Percentiles rank a stretch among this genome's conserved stretches.
These are phyloP conservation scores for Aspidiotus destructor DNA, from an alignment of 2,888 invertebrate genomes.

Conservation along the genomic window DNA sequence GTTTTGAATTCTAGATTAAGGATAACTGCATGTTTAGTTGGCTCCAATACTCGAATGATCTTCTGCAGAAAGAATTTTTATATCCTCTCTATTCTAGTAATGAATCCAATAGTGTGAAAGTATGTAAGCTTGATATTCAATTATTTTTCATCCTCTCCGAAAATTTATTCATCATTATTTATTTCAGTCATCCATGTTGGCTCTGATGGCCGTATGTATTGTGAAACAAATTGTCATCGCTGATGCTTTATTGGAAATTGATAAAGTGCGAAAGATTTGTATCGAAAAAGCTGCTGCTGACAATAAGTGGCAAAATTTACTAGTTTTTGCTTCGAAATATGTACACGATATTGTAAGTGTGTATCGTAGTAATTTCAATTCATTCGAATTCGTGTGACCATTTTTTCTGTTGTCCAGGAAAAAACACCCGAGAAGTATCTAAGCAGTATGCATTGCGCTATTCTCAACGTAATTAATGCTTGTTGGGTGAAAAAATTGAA, in stretches of 20 bases:
- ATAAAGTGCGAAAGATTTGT: slow-evolving; percentile 24
- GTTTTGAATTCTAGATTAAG: slow-evolving; percentile 10
- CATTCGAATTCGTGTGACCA: not conserved
- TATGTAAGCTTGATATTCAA: not conserved
- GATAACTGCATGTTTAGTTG: slow-evolving; percentile 30
- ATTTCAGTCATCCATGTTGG: slow-evolving; percentile 18
- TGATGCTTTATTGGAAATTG: slow-evolving; percentile 26
- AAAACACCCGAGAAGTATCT: slow-evolving; percentile 10
- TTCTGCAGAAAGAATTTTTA: slow-evolving; percentile 28
- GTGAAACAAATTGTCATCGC: slow-evolving; percentile 27
- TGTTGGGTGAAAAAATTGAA: slow-evolving; percentile 28
- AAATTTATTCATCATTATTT: not conserved
- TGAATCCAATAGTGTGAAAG: slow-evolving; percentile 22
- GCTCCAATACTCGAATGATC: slow-evolving; percentile 27
- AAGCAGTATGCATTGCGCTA: slow-evolving; percentile 25
- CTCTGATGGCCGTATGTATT: slow-evolving; percentile 28
- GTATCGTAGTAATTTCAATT: not conserved
- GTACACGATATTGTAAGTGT: slow-evolving; percentile 10
- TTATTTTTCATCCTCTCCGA: not conserved
- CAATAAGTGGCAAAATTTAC: slow-evolving; percentile 27
- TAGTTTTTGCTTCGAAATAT: slow-evolving; percentile 16
- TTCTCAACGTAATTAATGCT: slow-evolving; percentile 21
- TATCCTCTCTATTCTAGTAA: slow-evolving; percentile 23
- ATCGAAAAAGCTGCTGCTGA: slow-evolving; percentile 15
- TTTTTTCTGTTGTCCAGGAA: slow-evolving; percentile 1